Evolutionary conservation across 1,140 invertebrate genomes (phyloP), one percentile per base, ranked within the genome.

Genomic region (Papilio xuthus): DNA sequence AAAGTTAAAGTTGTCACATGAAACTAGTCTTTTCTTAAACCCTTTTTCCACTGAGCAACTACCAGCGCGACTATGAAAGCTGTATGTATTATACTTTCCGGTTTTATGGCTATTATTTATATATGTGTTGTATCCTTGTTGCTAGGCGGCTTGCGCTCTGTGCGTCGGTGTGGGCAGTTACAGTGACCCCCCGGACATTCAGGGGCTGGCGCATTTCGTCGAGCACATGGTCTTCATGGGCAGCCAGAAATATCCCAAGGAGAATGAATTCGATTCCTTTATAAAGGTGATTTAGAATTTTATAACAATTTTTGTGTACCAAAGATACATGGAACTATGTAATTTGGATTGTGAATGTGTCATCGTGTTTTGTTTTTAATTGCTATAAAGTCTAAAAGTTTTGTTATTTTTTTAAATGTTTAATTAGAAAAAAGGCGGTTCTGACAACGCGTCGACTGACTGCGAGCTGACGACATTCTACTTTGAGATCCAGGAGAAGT

Each of bases 201-300:
- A 97, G 80, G 98, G 98, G 1, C 88, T 99, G 83, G 98, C 98
- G 1, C 98, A 99, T 93, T 99, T 99, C 93, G 95, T 99, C 70
- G 98, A 99, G 90, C 98, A 99, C 89, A 99, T 99, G 98, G 96
- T 99, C 8, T 99, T 99, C 87, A 97, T 99, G 96, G 98, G 98
- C 47, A 98, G 97, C 67, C 94, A 97, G 86, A 98, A 97, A 86
- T 98, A 96, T 94, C 97, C 97, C 6, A 94, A 96, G 91, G 97
- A 98, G 93, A 98, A 98, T 92, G 96, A 96, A 82, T 97, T 98
- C 86, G 97, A 98, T 94, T 93, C 96, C 6, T 98, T 96, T 85
- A 95, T 98, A 56, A 96, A 95, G 88, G 93, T 94, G 82, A 26
- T 18, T 18, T n/a, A 53, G 15, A 18, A 53, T 47, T 47, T 47